Percentiles rank a stretch among this genome's conserved stretches.
phyloP scores from a whole-genome alignment of 2,797 vertebrate species.

The Coccyzus lansbergi region DNA sequence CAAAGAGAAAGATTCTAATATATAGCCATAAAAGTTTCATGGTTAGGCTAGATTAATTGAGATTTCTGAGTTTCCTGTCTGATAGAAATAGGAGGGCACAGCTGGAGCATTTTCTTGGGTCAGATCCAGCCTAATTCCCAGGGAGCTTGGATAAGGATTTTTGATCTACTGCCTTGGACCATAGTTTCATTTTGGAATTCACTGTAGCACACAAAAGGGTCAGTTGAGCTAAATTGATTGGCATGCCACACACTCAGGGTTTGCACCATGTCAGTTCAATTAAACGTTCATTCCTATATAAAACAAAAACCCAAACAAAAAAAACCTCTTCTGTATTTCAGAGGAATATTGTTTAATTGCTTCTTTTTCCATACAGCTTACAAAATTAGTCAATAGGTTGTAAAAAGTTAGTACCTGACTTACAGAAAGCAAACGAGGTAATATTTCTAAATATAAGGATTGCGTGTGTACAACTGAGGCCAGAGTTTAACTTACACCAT shows the following conservation, averaged over 20 bases:
- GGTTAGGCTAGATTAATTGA: not conserved
- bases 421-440: not conserved
- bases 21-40: not conserved
- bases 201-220: not conserved
- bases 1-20: not conserved
- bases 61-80: constrained; percentile 11
- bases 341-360: not conserved
- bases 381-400: not conserved
- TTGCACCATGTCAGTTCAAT: not conserved
- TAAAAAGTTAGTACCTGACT: not conserved
- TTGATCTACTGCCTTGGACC: not conserved
- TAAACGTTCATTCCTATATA: not conserved
- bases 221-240: not conserved
- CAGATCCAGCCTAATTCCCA: not conserved
- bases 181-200: not conserved
- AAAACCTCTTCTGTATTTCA: not conserved
- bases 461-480: not conserved
- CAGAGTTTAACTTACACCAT: not conserved
- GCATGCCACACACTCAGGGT: not conserved
- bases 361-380: not conserved
- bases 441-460: not conserved
- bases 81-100: not conserved
- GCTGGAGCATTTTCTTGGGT: constrained; percentile 19
- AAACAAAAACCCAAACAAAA: not conserved
- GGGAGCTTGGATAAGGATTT: not conserved